Conservation (phyloP, 2,888 invertebrate species). For the Stenotaenia linearis region DNA sequence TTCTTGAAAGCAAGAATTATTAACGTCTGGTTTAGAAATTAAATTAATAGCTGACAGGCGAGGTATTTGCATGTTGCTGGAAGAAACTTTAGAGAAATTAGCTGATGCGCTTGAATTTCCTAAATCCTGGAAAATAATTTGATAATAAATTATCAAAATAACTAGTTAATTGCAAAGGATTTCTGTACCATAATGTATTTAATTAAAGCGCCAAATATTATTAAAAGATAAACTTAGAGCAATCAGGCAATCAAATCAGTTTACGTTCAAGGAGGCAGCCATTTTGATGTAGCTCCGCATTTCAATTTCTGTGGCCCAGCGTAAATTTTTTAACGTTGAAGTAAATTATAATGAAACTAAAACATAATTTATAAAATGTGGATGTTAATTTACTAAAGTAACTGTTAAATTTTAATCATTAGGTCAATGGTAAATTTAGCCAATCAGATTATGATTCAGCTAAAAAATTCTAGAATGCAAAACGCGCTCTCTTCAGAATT, state of each 20-base stretch:
- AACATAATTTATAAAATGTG: not conserved
- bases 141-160: not conserved
- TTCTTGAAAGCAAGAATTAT: not conserved
- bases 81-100: not conserved
- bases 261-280: not conserved
- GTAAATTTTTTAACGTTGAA: not conserved
- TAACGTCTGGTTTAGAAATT: not conserved
- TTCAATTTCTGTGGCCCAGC: not conserved
- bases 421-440: not conserved
- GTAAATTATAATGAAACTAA: not conserved
- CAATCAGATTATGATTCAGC: not conserved
- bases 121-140: not conserved
- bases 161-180: not conserved
- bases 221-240: no score
- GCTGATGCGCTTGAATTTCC: not conserved
- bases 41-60: not conserved
- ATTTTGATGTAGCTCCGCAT: not conserved
- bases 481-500: constrained; percentile 8
- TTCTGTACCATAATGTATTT: not conserved
- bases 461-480: not conserved
- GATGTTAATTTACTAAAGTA: not conserved
- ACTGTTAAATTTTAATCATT: not conserved
- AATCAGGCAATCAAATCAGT: no score
- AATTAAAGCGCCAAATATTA: no score
- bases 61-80: not conserved